Base-by-base conservation (phyloP, 1,140 invertebrate species). In the Hormaphis cornu region DNA sequence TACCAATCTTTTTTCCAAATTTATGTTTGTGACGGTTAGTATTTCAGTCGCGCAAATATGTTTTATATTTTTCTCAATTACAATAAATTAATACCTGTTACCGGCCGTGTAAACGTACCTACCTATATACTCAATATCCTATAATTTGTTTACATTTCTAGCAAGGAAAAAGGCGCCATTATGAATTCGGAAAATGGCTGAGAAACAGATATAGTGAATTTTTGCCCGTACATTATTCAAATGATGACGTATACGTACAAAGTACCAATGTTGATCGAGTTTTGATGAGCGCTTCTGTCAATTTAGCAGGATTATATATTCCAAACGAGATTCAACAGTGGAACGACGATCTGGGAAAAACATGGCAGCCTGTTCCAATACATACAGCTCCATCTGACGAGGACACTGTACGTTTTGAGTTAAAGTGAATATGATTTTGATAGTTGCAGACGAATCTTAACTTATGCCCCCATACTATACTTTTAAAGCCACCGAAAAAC, bases 301-400 rank as follows among this genome's bases (percentile, higher is more conserved):
- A 94, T 69, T 79, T 95, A 28, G 90, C 92, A 9, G 91, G 90
- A 22, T 79, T 97, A 44, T 95, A 86, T 79, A 87, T 86, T 24
- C 91, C 92, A 1, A 76, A 77, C 24, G 78, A 82, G 12, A 78
- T 84, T 30, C 85, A 90, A 75, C 80, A 84, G 71, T 93, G 92
- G 84, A 83, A 90, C 74, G 76, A 81, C 0, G 79, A 85, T 48
- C 78, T 96, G 48, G 74, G 78, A 0, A 30, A 24, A 0, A 14
- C 50, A 22, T 97, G 93, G 93, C 89, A 91, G 74, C 93, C 93
- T 0, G 86, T 96, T 74, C 89, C 93, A 1, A 85, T 96, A 14
- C 88, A 91, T 78, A 86, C 88, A 9, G 76, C 84, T 0, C 83
- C 81, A 54, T 71, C 80, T 22, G 73, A 84, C n/a, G 5, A 24